These are phyloP conservation scores for Procambarus virginalis DNA, from an alignment of 1,140 invertebrate species.

Conservation along the genomic window DNA sequence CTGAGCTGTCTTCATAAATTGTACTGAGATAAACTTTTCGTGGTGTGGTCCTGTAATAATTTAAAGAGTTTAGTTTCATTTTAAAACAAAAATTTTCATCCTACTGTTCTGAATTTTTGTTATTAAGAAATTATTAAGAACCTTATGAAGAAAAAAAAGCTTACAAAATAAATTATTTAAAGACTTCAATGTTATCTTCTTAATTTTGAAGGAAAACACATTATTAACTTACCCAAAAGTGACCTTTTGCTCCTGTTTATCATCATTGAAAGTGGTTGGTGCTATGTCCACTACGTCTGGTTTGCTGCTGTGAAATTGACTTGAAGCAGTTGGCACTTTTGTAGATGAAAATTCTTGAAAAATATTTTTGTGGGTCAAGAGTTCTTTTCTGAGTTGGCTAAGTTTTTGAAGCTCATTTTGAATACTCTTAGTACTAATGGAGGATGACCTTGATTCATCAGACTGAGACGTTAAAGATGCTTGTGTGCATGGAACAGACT, in stretches of 20 bases:
- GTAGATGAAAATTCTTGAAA: neutral
- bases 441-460: neutral
- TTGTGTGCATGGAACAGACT: neutral
- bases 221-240: neutral
- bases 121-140: too few relatives aligned
- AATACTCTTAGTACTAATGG: neutral
- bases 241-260: neutral
- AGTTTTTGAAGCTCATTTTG: neutral
- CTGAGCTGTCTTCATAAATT: conserved; percentile 10
- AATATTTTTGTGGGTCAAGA: neutral
- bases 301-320: neutral
- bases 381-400: neutral
- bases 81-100: neutral
- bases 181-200: too few relatives aligned
- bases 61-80: neutral
- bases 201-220: neutral
- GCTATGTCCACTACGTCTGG: neutral
- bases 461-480: neutral
- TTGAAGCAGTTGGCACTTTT: neutral
- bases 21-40: neutral
- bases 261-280: neutral
- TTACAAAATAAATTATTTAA: too few relatives aligned
- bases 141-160: too few relatives aligned
- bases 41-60: neutral
- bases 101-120: too few relatives aligned